phyloP scores from a whole-genome alignment of 2,888 invertebrate species.

The Rotaria socialis region DNA sequence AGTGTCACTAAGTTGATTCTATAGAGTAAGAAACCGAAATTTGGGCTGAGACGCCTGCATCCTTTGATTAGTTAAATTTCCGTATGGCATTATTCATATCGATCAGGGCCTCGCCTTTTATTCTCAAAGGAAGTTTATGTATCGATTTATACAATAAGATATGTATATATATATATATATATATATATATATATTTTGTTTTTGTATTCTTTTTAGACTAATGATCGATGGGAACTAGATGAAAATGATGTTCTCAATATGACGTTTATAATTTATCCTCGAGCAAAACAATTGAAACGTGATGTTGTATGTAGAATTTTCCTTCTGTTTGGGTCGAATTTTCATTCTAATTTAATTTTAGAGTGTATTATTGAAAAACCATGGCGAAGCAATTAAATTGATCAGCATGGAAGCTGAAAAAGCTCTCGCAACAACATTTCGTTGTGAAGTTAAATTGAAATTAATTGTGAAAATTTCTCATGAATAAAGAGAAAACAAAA shows the following conservation, averaged over 20 bases:
- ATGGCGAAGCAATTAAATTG: conserved; percentile 39
- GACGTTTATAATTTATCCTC: not conserved
- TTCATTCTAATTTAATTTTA: conserved; percentile 20
- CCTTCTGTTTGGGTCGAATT: not conserved
- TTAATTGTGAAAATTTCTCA: conserved; percentile 39
- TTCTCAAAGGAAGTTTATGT: no score
- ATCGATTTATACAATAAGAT: no score
- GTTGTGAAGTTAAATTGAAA: conserved; percentile 43
- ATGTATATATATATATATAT: no score
- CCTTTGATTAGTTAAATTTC: no score
- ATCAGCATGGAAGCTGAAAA: conserved; percentile 39
- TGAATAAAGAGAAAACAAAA: not conserved
- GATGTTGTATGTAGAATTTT: conserved; percentile 13
- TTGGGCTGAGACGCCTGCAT: no score
- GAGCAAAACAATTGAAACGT: conserved; percentile 9
- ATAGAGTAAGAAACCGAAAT: no score
- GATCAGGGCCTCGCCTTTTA: no score
- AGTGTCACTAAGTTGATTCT: no score
- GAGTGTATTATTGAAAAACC: conserved; percentile 44
- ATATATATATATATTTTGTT: no score
- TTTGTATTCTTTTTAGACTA: not conserved
- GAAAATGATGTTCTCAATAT: conserved; percentile 43
- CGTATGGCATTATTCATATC: no score
- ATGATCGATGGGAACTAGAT: conserved; percentile 43
- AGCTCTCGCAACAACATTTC: conserved; percentile 45